A percentile compares a stretch with the other conserved stretches of the same genome.
Conservation (phyloP, 2,888 invertebrate genomes). For the Gisinianus flammeolus region DNA sequence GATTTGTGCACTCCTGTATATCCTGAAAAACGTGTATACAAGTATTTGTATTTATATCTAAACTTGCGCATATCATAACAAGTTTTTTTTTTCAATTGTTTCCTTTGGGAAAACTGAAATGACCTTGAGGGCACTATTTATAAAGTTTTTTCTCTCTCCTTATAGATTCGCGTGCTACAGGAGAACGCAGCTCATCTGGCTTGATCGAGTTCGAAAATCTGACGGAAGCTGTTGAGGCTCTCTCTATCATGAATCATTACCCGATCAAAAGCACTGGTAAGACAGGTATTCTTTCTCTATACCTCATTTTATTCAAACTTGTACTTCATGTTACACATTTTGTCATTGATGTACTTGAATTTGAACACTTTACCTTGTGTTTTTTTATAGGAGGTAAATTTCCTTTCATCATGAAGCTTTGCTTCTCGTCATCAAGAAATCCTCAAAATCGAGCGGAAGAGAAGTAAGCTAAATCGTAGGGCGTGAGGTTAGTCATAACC, state of each 20-base stretch:
- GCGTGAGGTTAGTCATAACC: neutral
- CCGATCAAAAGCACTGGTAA: conserved; percentile 94
- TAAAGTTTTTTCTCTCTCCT: too few species aligned
- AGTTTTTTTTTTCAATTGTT: neutral
- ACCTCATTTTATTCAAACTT: too few species aligned
- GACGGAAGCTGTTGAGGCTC: conserved; percentile 90
- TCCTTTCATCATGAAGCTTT: conserved; percentile 98
- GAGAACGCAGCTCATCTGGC: conserved; percentile 77
- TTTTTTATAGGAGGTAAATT: conserved; percentile 82
- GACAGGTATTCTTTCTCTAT: too few species aligned
- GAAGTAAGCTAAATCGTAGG: neutral
- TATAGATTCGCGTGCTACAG: conserved; percentile 57
- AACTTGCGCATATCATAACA: neutral
- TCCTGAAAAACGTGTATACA: too few species aligned
- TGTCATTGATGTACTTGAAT: too few species aligned
- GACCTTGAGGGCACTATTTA: too few species aligned
- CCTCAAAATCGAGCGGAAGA: conserved; percentile 54
- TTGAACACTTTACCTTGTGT: too few species aligned
- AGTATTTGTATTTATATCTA: too few species aligned
- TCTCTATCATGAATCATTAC: conserved; percentile 96
- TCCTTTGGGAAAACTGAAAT: neutral
- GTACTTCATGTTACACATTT: neutral
- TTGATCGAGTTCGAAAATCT: conserved; percentile 92
- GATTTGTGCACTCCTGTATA: too few species aligned
- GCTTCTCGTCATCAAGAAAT: conserved; percentile 84